These are phyloP conservation scores for Sclerodermus sp. DNA, from an alignment of 2,888 invertebrate species.

Conservation along the genomic window DNA sequence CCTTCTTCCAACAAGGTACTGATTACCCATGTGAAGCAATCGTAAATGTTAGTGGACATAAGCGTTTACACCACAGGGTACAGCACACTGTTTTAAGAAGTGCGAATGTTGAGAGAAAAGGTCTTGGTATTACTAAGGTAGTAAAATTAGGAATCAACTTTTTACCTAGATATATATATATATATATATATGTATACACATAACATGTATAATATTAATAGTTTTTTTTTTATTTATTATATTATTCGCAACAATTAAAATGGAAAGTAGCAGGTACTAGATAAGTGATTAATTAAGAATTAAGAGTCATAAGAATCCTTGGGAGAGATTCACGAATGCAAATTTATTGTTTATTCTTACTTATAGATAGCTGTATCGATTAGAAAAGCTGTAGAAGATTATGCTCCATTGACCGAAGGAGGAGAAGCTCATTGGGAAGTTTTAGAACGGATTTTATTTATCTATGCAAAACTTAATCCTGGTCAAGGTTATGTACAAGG, in stretches of 20 bases:
- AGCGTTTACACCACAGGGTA: conserved; percentile 85
- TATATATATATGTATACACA: background rate
- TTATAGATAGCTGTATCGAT: conserved; percentile 70
- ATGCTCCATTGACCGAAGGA: conserved; percentile 83
- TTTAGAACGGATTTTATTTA: conserved; percentile 92
- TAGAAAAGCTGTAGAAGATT: conserved; percentile 78
- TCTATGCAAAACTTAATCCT: conserved; percentile 97
- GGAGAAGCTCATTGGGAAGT: conserved; percentile 99
- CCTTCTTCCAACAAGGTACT: conserved; percentile 95
- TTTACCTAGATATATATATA: background rate
- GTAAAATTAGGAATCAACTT: background rate
- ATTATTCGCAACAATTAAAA: background rate
- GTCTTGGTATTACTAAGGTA: conserved; percentile 89
- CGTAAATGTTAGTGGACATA: conserved; percentile 78
- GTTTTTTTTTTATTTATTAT: too few relatives aligned
- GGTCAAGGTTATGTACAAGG: conserved; percentile 97
- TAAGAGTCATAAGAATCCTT: too few relatives aligned
- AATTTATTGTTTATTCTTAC: too few relatives aligned
- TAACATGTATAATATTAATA: conserved; percentile 9
- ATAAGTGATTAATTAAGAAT: too few relatives aligned
- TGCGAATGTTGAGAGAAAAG: conserved; percentile 84
- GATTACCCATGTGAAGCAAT: conserved; percentile 84
- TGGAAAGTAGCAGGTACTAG: conserved; percentile 52
- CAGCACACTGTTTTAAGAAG: conserved; percentile 83
- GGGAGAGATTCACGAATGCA: too few relatives aligned